Evolutionary conservation across 30 jellyfish, hydroid and myxozoan genomes (phyloP).

Genomic region (Chironex yamaguchii): DNA sequence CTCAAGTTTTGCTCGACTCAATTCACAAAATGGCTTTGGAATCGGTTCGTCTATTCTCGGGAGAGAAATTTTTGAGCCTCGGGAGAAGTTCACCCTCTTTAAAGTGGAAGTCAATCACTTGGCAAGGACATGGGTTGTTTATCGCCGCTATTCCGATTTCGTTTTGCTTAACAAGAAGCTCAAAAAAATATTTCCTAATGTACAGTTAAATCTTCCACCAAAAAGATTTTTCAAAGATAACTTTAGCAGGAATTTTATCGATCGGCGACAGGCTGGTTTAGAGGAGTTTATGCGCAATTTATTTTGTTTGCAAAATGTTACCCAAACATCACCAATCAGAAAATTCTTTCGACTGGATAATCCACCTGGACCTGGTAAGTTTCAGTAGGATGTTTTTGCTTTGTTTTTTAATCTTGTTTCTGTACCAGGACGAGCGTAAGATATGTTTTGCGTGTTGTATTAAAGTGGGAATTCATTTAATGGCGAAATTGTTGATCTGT

Average conservation of each 20-base stretch:
- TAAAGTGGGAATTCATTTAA: no score
- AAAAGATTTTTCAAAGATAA: slow-evolving; percentile 78
- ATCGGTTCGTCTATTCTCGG: slow-evolving; percentile 70
- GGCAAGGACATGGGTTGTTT: slow-evolving; percentile 79
- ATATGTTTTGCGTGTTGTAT: no score
- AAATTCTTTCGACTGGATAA: slow-evolving; percentile 82
- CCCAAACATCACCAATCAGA: slow-evolving; percentile 53
- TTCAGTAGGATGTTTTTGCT: no score
- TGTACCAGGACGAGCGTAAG: no score
- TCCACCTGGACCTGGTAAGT: slow-evolving; percentile 85
- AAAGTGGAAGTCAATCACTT: slow-evolving; percentile 82
- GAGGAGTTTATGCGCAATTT: slow-evolving; percentile 73
- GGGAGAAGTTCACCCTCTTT: slow-evolving; percentile 81
- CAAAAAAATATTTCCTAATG: slow-evolving; percentile 64
- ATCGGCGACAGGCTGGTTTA: slow-evolving; percentile 75
- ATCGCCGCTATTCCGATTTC: slow-evolving; percentile 88
- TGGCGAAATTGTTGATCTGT: no score
- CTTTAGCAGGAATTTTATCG: slow-evolving; percentile 60
- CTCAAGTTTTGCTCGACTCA: not conserved
- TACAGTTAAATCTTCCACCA: slow-evolving; percentile 85
- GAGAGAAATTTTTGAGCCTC: slow-evolving; percentile 78
- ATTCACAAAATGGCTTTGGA: not conserved
- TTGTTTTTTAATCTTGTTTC: no score
- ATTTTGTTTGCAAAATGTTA: slow-evolving; percentile 58
- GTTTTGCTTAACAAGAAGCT: slow-evolving; percentile 78